Conservation (phyloP, 2,113 vertebrate genomes). For the Nettapus auritus region DNA sequence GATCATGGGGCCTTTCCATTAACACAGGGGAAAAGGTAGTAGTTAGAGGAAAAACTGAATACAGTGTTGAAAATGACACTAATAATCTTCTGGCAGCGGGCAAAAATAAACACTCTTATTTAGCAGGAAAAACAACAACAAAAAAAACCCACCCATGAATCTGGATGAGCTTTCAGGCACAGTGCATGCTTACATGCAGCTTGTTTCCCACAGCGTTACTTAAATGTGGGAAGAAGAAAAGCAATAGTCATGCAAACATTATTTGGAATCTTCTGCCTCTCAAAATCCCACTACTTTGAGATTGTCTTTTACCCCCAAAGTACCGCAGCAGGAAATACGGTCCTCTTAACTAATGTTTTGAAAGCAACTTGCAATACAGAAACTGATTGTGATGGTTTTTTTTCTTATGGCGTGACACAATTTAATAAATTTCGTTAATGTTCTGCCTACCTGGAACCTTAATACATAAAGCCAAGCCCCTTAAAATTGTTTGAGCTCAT, state of each 20-base stretch:
- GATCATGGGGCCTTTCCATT: neutral
- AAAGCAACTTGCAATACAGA: neutral
- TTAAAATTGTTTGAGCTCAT: neutral
- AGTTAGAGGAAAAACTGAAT: neutral
- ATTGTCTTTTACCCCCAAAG: neutral
- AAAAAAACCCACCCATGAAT: neutral
- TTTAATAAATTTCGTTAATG: neutral
- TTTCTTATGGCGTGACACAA: neutral
- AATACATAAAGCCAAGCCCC: neutral
- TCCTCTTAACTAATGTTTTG: neutral
- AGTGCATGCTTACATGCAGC: neutral
- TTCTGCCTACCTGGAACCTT: neutral
- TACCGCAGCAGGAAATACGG: neutral
- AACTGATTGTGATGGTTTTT: neutral
- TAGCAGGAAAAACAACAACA: neutral
- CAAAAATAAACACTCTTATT: neutral
- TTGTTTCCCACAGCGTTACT: neutral
- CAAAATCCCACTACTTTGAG: neutral
- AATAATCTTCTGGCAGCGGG: neutral
- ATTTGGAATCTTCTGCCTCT: neutral
- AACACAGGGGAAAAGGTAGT: neutral
- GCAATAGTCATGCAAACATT: neutral
- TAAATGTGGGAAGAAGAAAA: neutral
- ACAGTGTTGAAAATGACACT: neutral
- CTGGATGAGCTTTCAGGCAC: neutral